Base-by-base conservation (phyloP, 2,113 vertebrate species). In the Eidolon helvum region DNA sequence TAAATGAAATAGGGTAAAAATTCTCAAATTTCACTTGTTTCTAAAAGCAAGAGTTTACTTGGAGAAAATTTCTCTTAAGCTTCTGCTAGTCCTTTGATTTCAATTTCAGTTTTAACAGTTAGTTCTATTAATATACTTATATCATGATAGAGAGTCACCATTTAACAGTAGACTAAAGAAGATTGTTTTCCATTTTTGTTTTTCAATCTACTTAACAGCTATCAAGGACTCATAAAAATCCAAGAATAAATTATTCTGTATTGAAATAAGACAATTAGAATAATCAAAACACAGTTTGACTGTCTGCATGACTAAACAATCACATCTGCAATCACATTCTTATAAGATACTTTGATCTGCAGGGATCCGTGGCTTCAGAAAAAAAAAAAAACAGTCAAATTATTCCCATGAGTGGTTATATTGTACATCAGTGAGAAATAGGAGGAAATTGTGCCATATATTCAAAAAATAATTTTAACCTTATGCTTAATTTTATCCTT, bases 201-300 rank as follows among this genome's bases (percentile, higher is more conserved):
- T 98, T 95, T 83, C 11, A 92, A 89, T 85, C 38, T 96, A 71
- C 66, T 91, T 96, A 71, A 92, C 59, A 95, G 16, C 38, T 92
- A 87, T 90, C 95, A 97, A 97, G 61, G 19, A 95, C 61, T 90
- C 11, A 19, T 84, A 91, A 95, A 95, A 90, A 95, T 30, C 78
- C 87, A 90, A 79, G 93, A 93, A 95, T 53, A 97, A 92, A 98
- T 97, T 97, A 96, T 93, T 94, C 93, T 96, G 59, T 88, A 28
- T 63, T 95, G 97, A 98, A 97, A 95, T 65, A 96, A 97, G 69
- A 98, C 68, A 97, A 96, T 97, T 97, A 69, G 92, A 98, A 93
- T 72, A 96, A 94, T 96, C 97, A 96, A 93, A 96, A 94, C 91
- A 93, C 66, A 98, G 61, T 85, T 77, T 94, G 91, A 80, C 53